Base-by-base conservation (phyloP, 2,888 invertebrate species). In the Leucania comma region DNA sequence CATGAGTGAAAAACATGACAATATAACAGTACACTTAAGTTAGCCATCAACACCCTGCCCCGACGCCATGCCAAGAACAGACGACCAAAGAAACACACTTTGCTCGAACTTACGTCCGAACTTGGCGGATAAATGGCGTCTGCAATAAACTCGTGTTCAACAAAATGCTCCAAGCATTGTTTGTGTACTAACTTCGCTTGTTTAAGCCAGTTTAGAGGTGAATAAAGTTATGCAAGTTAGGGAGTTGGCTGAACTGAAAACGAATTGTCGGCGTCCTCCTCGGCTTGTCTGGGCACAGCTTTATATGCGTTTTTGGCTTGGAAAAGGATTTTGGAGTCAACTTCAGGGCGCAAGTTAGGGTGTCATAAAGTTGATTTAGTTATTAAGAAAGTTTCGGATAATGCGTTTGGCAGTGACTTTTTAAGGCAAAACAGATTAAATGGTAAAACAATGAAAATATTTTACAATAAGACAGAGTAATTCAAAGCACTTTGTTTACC, bases 221-320 rank as follows among this genome's bases (percentile, higher is more conserved):
- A 83, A 79, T 76, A 84, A 83, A 84, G 82, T 83, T 84, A 84
- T 83, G 84, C 84, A 81, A 83, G 84, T 83, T 83, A 69, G 68
- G 66, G 79, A 84, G 79, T 83, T 79, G 62, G 67, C 42, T 67
- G 70, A 80, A 75, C 78, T 68, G 77, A 72, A 79, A 83, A 79
- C 72, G 72, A 83, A 84, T 77, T 79, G 82, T 79, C 46, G 72
- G 62, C 48, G 69, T 48, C 57, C 38, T 24, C 42, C 38, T 24
- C 42, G 46, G 29, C n/a, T 22, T 35, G 61, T 29, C 26, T 24
- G 66, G 56, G 20, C 42, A 68, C 26, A 69, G 68, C 71, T 83
- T 78, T 81, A 81, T 81, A 81, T 76, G 72, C 79, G 76, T 81
- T 84, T 78, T 76, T 81, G 79, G 72, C 79, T 76, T 62, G 54